phyloP scores from a whole-genome alignment of 2,113 vertebrate species.

The Dipodomys merriami region DNA sequence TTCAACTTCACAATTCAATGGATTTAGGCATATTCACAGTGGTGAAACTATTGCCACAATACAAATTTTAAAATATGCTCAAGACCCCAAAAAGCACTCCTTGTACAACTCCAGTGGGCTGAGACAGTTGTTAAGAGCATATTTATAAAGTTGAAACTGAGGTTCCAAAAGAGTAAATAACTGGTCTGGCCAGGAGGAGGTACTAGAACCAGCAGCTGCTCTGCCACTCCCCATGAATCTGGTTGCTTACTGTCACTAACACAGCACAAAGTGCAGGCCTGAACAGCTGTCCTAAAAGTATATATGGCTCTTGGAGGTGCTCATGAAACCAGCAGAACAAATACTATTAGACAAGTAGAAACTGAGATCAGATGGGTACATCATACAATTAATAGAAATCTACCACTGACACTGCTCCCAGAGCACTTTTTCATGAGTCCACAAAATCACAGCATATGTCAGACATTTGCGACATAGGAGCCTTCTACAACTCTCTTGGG shows the following conservation, averaged over 20 bases:
- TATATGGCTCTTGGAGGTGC: background rate
- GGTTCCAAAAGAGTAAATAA: background rate
- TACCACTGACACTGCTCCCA: background rate
- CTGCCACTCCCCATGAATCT: background rate
- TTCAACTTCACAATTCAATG: background rate
- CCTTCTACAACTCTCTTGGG: background rate
- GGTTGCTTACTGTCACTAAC: background rate
- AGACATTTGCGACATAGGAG: background rate
- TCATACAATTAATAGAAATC: background rate
- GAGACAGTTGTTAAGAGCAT: background rate
- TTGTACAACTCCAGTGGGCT: too few relatives aligned
- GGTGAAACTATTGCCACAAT: background rate
- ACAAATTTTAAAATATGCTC: background rate
- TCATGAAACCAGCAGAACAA: rapidly evolving
- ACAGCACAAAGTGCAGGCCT: background rate
- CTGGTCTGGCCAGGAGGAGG: background rate
- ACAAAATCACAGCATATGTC: rapidly evolving
- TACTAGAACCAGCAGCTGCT: background rate
- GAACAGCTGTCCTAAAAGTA: too few relatives aligned
- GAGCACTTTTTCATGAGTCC: background rate
- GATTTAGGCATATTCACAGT: background rate
- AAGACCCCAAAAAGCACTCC: background rate
- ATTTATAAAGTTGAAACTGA: background rate
- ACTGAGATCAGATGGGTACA: rapidly evolving
- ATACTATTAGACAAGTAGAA: background rate